phyloP scores from a whole-genome alignment of 2,797 vertebrate species.

The Schizopygopsis pylzovi region DNA sequence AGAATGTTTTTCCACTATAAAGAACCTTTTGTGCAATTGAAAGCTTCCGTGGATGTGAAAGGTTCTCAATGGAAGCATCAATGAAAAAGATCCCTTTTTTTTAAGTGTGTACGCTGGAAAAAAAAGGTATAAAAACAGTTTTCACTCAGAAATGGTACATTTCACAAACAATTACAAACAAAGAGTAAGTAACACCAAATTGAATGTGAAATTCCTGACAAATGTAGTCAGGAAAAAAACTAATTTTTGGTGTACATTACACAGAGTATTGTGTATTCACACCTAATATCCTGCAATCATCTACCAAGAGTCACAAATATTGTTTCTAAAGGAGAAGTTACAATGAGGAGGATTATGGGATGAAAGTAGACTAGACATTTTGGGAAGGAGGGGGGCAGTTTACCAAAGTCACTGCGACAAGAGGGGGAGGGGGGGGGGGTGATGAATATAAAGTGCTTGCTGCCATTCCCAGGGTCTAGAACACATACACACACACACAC shows the following conservation, averaged over 20 bases:
- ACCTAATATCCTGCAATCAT: neutral
- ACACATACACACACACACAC: constrained; percentile 52
- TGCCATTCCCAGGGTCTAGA: constrained; percentile 94
- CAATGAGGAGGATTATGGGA: constrained; percentile 44
- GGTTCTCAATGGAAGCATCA: neutral
- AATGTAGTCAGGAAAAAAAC: too few relatives aligned
- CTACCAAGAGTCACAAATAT: constrained; percentile 42
- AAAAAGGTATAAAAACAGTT: too few relatives aligned
- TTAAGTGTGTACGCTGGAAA: neutral
- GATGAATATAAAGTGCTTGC: constrained; percentile 93
- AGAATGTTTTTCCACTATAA: neutral
- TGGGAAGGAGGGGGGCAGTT: neutral
- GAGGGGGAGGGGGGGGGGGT: constrained; percentile 67
- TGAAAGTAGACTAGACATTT: constrained; percentile 57
- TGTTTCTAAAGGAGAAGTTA: constrained; percentile 53
- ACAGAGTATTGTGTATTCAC: neutral
- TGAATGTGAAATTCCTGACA: neutral
- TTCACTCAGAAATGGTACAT: neutral
- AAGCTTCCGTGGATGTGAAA: neutral
- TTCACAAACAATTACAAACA: neutral
- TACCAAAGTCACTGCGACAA: constrained; percentile 29
- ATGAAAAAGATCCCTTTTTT: neutral
- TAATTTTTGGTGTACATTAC: neutral
- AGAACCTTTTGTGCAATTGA: neutral
- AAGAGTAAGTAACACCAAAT: neutral